phyloP scores from a whole-genome alignment of 2,113 vertebrate species.

The Indicator indicator region DNA sequence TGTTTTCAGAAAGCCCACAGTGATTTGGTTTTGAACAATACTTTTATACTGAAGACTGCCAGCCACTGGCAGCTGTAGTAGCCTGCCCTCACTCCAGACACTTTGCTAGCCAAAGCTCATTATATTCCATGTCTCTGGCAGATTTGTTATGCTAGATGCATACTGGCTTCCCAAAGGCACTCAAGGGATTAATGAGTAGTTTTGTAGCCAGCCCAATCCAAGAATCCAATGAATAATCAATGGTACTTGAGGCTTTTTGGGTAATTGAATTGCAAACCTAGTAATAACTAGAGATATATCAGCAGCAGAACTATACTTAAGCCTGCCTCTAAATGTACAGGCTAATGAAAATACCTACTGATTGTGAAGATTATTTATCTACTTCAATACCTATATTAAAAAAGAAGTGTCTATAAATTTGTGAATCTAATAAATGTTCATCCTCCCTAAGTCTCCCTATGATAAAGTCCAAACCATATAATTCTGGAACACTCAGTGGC shows the following conservation, averaged over 20 bases:
- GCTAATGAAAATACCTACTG: slow-evolving; percentile 43
- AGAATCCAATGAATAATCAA: slow-evolving; percentile 75
- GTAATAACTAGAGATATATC: slow-evolving; percentile 67
- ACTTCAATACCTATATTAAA: slow-evolving; percentile 27
- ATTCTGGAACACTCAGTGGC: neutral
- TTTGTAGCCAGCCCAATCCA: slow-evolving; percentile 44
- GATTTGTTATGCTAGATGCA: slow-evolving; percentile 28
- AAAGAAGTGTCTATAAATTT: slow-evolving; percentile 20
- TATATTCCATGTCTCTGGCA: neutral
- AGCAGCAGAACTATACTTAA: slow-evolving; percentile 49
- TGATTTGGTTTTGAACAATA: neutral
- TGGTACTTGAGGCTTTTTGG: slow-evolving; percentile 58
- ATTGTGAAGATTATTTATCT: slow-evolving; percentile 57
- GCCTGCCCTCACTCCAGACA: neutral
- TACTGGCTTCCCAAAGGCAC: slow-evolving; percentile 37
- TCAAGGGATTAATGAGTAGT: slow-evolving; percentile 72
- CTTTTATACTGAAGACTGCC: neutral
- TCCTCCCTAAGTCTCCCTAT: neutral
- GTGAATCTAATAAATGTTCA: slow-evolving; percentile 25
- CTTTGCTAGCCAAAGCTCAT: neutral
- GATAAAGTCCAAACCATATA: neutral
- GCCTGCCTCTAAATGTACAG: slow-evolving; percentile 45
- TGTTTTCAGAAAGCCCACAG: neutral
- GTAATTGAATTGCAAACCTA: slow-evolving; percentile 74
- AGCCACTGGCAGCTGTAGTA: neutral